Percentiles rank a stretch among this genome's conserved stretches.
Evolutionary conservation across 2,113 vertebrate genomes (phyloP).

Genomic region (Pycnonotus jocosus): DNA sequence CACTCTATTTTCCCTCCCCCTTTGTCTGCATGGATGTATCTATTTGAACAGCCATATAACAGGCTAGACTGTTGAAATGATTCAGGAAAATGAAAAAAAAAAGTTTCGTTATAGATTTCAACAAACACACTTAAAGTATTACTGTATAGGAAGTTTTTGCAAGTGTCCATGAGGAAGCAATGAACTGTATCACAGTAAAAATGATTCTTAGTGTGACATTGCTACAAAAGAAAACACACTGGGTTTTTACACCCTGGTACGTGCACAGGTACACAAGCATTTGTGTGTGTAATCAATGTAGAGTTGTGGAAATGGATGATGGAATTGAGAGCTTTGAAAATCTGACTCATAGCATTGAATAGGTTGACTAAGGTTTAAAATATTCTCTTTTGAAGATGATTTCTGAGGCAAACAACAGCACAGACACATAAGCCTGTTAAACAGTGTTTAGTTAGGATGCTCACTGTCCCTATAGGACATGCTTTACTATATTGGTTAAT

Average conservation of each 20-base stretch:
- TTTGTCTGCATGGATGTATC: background rate
- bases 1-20: background rate
- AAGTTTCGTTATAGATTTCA: background rate
- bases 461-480: background rate
- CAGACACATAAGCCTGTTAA: background rate
- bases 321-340: background rate
- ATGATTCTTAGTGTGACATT: background rate
- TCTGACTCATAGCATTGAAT: background rate
- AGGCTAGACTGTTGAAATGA: background rate
- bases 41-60: background rate
- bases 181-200: background rate
- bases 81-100: background rate
- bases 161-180: fast-evolving
- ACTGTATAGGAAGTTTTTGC: background rate
- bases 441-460: background rate
- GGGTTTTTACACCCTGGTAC: background rate
- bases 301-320: background rate
- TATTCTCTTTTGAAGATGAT: background rate
- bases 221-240: background rate
- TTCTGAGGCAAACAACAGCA: background rate
- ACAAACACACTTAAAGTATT: background rate
- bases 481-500: background rate
- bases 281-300: background rate
- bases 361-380: background rate
- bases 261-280: background rate